A percentile compares a stretch with the other conserved stretches of the same genome.
Conservation (phyloP, 2,113 vertebrate species). For the Myodes glareolus region DNA sequence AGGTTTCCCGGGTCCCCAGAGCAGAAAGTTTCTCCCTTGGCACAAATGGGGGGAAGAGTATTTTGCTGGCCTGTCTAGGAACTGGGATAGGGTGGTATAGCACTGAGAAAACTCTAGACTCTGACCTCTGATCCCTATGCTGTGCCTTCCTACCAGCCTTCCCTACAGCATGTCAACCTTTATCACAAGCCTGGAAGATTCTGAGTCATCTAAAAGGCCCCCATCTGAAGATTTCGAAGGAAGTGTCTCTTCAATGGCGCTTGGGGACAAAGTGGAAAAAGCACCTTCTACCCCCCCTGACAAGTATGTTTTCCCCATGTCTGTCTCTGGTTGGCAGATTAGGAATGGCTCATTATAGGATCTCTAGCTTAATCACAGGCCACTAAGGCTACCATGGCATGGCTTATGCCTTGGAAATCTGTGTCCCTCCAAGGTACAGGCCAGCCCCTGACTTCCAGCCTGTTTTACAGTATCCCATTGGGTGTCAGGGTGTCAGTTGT, state of each 20-base stretch:
- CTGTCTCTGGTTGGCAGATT: neutral
- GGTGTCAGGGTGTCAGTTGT: neutral
- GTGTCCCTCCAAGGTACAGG: neutral
- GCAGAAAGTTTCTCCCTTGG: neutral
- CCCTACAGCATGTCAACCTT: neutral
- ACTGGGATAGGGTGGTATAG: neutral
- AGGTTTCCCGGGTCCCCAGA: neutral
- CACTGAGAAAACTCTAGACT: too few relatives aligned
- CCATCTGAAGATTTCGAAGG: neutral
- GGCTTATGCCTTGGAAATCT: neutral
- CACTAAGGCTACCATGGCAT: neutral
- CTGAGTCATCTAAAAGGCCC: neutral
- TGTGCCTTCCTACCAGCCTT: neutral
- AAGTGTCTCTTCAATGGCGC: neutral
- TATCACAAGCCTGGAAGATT: neutral
- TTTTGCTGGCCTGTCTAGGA: neutral
- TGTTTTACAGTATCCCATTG: neutral
- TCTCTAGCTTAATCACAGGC: neutral
- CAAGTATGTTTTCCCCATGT: constrained; percentile 32
- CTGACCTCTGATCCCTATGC: neutral
- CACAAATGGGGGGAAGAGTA: neutral
- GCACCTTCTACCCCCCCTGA: neutral
- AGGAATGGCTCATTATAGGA: neutral
- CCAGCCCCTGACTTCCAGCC: neutral
- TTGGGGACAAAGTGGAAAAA: constrained; percentile 22